Conservation (phyloP, 1,140 invertebrate species). For the Tetramorium alpestre region DNA sequence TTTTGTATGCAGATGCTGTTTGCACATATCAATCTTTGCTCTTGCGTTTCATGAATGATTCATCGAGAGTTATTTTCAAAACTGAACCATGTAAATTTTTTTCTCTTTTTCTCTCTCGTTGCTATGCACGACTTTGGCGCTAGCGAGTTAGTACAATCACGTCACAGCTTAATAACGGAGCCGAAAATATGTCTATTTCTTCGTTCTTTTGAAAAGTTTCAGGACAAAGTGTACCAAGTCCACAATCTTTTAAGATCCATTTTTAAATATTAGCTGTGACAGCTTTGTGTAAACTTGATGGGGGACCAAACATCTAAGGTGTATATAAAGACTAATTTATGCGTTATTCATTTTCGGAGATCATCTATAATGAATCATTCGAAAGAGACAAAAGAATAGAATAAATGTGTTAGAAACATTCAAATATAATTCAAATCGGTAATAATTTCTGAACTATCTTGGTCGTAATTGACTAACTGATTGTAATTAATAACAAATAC, state of each 20-base stretch:
- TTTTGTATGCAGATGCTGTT: constrained; percentile 33
- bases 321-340: constrained; percentile 26
- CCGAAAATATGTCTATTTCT: neutral
- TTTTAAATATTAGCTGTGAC: constrained; percentile 46
- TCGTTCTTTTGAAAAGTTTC: neutral
- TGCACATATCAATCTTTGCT: constrained; percentile 20
- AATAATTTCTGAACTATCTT: neutral
- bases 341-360: neutral
- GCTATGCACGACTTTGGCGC: neutral
- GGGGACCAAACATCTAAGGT: neutral
- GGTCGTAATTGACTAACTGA: neutral
- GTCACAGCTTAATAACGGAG: neutral
- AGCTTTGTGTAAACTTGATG: constrained; percentile 15
- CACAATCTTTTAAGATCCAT: constrained; percentile 27
- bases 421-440: neutral
- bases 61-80: constrained; percentile 5
- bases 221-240: constrained; percentile 1
- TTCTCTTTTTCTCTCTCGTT: neutral
- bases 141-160: constrained; percentile 21
- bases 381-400: neutral
- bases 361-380: neutral
- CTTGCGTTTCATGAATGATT: constrained; percentile 31
- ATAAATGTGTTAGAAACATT: neutral
- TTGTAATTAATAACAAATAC: neutral
- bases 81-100: constrained; percentile 7